Percentiles rank a stretch among this genome's conserved stretches.
These are phyloP conservation scores for Caenorhabditis remanei DNA, from an alignment of 1,140 invertebrate genomes.

Conservation along the genomic window DNA sequence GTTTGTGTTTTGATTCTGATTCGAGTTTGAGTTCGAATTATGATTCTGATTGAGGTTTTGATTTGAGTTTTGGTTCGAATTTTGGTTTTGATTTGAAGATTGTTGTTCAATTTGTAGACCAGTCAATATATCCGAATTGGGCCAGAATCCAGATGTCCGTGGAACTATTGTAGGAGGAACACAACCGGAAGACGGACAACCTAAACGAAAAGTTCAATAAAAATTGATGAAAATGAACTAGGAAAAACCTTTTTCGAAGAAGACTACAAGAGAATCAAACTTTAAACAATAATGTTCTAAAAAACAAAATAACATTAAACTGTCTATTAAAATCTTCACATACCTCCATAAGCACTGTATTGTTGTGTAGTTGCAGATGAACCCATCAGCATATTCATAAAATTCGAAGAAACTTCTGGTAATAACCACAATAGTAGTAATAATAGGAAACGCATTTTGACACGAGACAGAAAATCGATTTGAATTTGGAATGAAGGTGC, in stretches of 20 bases:
- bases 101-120: constrained; percentile 29
- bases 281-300: neutral
- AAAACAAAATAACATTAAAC: neutral
- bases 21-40: neutral
- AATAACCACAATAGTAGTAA: neutral
- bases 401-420: neutral
- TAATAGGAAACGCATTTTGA: neutral
- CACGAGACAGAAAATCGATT: constrained; percentile 15
- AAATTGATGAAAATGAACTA: neutral
- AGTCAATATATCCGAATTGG: constrained; percentile 1
- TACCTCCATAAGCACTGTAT: constrained; percentile 14
- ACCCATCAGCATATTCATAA: neutral
- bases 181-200: constrained; percentile 12
- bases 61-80: neutral
- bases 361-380: constrained; percentile 5
- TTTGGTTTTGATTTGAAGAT: neutral
- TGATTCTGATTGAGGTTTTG: constrained; percentile 6
- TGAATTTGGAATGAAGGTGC: neutral
- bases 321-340: too few species aligned
- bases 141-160: constrained; percentile 14
- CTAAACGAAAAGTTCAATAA: neutral
- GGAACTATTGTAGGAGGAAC: constrained; percentile 25
- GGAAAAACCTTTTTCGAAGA: neutral
- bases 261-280: neutral
- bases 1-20: neutral